Evolutionary conservation across 2,888 invertebrate species (phyloP).

Genomic region (Cataglyphis rosenhaueri): DNA sequence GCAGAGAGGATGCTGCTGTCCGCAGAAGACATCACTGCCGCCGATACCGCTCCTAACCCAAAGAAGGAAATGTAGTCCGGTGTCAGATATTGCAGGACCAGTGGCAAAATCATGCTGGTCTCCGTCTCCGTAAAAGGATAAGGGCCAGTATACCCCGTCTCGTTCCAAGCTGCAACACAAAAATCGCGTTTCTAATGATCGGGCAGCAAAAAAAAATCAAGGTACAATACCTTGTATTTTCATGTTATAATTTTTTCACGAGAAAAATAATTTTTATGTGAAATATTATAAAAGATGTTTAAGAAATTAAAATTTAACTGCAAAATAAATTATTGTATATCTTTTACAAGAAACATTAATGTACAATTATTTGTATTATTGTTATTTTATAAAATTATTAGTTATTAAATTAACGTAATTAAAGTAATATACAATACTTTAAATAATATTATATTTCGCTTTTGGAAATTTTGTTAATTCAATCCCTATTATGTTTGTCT

Average conservation of each 20-base stretch:
- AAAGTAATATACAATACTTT: background rate
- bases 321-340: background rate
- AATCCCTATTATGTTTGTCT: background rate
- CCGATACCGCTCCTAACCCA: constrained; percentile 99
- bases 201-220: background rate
- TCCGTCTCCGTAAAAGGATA: constrained; percentile 91
- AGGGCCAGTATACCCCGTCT: constrained; percentile 93
- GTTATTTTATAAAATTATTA: no score
- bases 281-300: background rate
- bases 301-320: background rate
- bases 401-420: background rate
- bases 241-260: background rate
- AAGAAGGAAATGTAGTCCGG: constrained; percentile 98
- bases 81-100: constrained; percentile 98
- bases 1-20: constrained; percentile 99
- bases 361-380: background rate
- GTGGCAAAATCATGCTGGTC: constrained; percentile 97
- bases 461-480: background rate
- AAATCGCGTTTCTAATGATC: background rate
- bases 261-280: background rate
- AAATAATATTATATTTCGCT: background rate
- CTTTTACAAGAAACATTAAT: background rate
- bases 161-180: constrained; percentile 94
- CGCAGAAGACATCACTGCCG: constrained; percentile 99
- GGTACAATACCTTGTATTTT: background rate